A percentile compares a stretch with the other conserved stretches of the same genome.
phyloP scores from a whole-genome alignment of 2,888 invertebrate genomes.

The Pandemis corylana region DNA sequence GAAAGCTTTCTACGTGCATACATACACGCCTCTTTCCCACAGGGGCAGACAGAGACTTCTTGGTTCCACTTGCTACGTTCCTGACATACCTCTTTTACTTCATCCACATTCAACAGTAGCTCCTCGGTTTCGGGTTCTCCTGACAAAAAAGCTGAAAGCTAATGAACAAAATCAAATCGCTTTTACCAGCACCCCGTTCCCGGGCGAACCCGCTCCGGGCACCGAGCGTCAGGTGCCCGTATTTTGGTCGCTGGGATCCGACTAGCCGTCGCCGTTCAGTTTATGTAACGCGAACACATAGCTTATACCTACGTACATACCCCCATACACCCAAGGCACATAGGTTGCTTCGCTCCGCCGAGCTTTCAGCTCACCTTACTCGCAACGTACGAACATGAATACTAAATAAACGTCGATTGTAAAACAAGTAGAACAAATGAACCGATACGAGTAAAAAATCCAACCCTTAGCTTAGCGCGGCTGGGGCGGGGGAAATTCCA shows the following conservation, averaged over 20 bases:
- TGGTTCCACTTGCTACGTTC: no score
- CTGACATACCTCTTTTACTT: no score
- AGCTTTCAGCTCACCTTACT: conserved; percentile 40
- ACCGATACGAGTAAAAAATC: conserved; percentile 38
- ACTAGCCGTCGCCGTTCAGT: conserved; percentile 73
- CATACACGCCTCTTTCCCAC: no score
- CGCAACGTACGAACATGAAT: conserved; percentile 36
- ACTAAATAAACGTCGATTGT: conserved; percentile 39
- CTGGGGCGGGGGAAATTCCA: conserved; percentile 27
- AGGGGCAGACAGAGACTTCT: no score
- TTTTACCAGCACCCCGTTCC: conserved; percentile 30
- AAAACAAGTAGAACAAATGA: conserved; percentile 38
- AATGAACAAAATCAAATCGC: not conserved
- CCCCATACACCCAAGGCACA: conserved; percentile 28
- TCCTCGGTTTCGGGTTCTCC: no score
- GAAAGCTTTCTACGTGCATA: no score
- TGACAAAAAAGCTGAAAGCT: no score
- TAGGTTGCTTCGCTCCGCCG: conserved; percentile 40
- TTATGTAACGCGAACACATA: conserved; percentile 73
- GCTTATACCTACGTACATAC: conserved; percentile 55
- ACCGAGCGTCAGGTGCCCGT: conserved; percentile 81
- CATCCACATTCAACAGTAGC: no score
- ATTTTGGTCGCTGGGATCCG: conserved; percentile 79
- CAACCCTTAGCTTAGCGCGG: conserved; percentile 24
- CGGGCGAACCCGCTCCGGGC: conserved; percentile 50